Conservation (phyloP, 2,888 invertebrate genomes). For the Sinodicranocentrus sp. region DNA sequence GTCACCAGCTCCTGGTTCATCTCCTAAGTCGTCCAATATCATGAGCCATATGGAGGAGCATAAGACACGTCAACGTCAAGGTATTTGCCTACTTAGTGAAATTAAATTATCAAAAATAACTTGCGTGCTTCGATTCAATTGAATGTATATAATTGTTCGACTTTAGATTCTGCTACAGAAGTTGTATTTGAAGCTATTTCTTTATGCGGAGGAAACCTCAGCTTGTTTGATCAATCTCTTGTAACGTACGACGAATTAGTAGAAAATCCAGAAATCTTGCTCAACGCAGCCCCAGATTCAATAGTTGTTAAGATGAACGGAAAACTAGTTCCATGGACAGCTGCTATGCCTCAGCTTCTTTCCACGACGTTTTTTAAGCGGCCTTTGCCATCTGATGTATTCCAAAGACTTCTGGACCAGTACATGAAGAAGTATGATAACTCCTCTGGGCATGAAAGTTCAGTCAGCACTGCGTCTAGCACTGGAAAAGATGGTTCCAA, state of each 20-base stretch:
- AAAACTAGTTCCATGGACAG: constrained; percentile 94
- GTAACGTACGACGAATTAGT: constrained; percentile 83
- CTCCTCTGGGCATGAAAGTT: constrained; percentile 48
- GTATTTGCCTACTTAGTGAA: too few relatives aligned
- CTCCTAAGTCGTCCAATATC: constrained; percentile 71
- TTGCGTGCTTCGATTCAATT: too few relatives aligned
- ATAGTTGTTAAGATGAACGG: constrained; percentile 91
- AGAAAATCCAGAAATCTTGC: constrained; percentile 85
- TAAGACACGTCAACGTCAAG: constrained; percentile 57
- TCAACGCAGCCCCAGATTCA: constrained; percentile 84
- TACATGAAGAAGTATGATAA: constrained; percentile 73
- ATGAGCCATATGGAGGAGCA: constrained; percentile 71
- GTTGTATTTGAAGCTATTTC: constrained; percentile 82
- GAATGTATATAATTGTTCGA: too few relatives aligned
- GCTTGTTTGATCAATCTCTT: constrained; percentile 79
- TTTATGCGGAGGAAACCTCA: constrained; percentile 84
- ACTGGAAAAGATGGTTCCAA: constrained; percentile 74
- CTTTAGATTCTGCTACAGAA: constrained; percentile 47
- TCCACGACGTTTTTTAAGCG: constrained; percentile 92
- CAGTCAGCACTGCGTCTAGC: constrained; percentile 17
- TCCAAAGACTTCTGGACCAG: constrained; percentile 76
- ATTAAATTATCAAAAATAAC: too few relatives aligned
- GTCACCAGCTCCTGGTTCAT: constrained; percentile 82
- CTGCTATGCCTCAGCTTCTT: constrained; percentile 93
- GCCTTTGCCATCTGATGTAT: constrained; percentile 83